A percentile compares a stretch with the other conserved stretches of the same genome.
Conservation (phyloP, 2,888 invertebrate genomes). For the Andrena fulva region DNA sequence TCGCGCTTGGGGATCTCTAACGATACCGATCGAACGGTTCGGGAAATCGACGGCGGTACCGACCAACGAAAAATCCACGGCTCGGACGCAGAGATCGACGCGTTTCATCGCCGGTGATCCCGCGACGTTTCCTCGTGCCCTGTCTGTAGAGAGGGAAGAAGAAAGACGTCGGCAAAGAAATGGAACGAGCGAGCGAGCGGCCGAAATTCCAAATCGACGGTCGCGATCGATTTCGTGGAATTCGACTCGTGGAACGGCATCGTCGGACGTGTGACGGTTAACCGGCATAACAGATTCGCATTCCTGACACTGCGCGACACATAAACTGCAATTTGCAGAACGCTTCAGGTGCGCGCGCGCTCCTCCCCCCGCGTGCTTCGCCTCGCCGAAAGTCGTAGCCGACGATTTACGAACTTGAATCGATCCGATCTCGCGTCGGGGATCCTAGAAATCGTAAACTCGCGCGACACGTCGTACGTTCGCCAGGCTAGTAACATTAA, state of each 20-base stretch:
- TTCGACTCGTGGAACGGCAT: constrained; percentile 45
- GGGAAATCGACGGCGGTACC: no score
- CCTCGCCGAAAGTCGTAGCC: constrained; percentile 34
- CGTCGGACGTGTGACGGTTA: constrained; percentile 44
- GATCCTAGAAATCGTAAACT: constrained; percentile 26
- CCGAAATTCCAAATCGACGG: constrained; percentile 38
- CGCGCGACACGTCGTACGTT: constrained; percentile 4
- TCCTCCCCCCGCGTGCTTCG: constrained; percentile 16
- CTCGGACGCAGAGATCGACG: no score
- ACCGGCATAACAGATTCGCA: constrained; percentile 62
- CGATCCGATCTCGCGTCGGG: constrained; percentile 37
- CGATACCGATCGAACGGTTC: not conserved
- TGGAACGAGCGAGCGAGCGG: not conserved
- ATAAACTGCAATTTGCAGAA: constrained; percentile 71
- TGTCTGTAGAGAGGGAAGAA: not conserved
- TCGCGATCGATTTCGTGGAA: constrained; percentile 54
- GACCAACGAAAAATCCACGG: no score
- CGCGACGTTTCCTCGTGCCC: not conserved
- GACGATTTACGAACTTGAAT: constrained; percentile 64
- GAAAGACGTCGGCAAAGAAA: not conserved
- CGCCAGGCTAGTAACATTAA: not conserved
- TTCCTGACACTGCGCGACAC: constrained; percentile 67
- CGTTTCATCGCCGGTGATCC: not conserved
- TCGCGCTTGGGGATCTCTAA: not conserved
- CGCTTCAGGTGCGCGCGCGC: constrained; percentile 49